Base-by-base conservation (phyloP, 2,113 vertebrate species). In the Pangasianodon hypophthalmus region DNA sequence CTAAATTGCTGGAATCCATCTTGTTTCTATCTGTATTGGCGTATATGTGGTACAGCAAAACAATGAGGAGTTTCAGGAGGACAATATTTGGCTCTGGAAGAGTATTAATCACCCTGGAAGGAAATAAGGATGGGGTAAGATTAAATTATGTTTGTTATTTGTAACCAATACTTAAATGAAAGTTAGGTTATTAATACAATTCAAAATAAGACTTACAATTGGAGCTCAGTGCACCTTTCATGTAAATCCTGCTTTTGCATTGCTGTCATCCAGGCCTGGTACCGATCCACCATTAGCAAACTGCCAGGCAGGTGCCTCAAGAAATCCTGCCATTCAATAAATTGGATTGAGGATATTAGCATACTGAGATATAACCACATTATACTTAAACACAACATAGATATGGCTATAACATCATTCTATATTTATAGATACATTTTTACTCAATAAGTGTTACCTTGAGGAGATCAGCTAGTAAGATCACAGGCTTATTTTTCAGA, bases 1-100 rank as follows among this genome's bases (percentile, higher is more conserved):
- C 97, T 9, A 97, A 94, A 32, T 97, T 97, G 91, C 92, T 94
- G 32, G 96, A 94, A 81, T 96, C 95, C 97, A 97, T 97, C 93
- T 93, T 97, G 94, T 85, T 97, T 93, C 90, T 86, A 29, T 95
- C 89, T 0, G 95, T 82, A 0, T 94, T 96, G 81, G 93, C 94
- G 93, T 95, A 96, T 81, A 95, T 95, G 16, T 93, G 90, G 19
- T 94, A 64, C 2, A 97, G 94, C 52, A 96, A 90, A 29, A 84
- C 94, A 81, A 96, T 58, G 16, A 97, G 84, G 54, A 93, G 86
- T 58, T 93, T 94, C 73, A 96, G 92, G 41, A 96, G 90, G 14
- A 93, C 75, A 0, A 94, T 91, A 90, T 97, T 97, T 90, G 96
- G 94, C 75, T 88, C 91, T 0, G 96, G 96, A 71, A 97, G 95